Base-by-base conservation (phyloP, 2,888 invertebrate species). In the Drosophila rellima region DNA sequence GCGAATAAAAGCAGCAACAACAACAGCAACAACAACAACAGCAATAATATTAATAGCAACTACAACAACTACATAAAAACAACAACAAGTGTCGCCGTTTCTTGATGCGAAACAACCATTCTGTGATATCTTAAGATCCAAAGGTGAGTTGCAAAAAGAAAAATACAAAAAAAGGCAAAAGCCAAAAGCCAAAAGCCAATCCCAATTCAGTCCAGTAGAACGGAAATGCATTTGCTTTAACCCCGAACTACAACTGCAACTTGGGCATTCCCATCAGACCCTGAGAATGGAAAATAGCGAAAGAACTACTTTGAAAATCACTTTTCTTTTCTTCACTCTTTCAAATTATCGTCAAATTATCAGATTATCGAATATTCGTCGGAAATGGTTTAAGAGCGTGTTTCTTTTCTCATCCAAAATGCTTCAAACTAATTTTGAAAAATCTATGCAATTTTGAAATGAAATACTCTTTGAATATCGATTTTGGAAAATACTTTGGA, bases 61-160 rank as follows among this genome's bases (percentile, higher is more conserved):
- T 37, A 52, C n/a, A 35, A 23, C 3, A 64, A 67, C 3, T 31
- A 33, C 23, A 55, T 33, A 40, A 62, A 1, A 54, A 45, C 51
- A 59, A 67, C 40, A 64, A 70, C 60, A 72, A 81, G 81, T 78
- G 74, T 74, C 68, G 81, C 72, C 73, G 78, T 69, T 80, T 74
- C 74, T 70, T 68, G 62, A 77, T 70, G 74, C 69, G 59, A 66
- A 68, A 78, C 35, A 66, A 80, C 78, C 86, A 85, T 86, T 86
- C 85, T 86, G 85, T 86, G 89, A 86, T 89, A 86, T 88, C 86
- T 78, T 67, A 88, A 86, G 87, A 90, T 82, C 88, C 89, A 79
- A 90, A 84, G 82, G 89, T 85, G 64, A 81, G 88, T 76, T 48
- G 26, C 69, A 33, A 59, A 70, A 26, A 50, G 2, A 23, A 42